Percentiles rank a stretch among this genome's conserved stretches.
Evolutionary conservation across 2,797 vertebrate genomes (phyloP).

Genomic region (Denticeps clupeoides): DNA sequence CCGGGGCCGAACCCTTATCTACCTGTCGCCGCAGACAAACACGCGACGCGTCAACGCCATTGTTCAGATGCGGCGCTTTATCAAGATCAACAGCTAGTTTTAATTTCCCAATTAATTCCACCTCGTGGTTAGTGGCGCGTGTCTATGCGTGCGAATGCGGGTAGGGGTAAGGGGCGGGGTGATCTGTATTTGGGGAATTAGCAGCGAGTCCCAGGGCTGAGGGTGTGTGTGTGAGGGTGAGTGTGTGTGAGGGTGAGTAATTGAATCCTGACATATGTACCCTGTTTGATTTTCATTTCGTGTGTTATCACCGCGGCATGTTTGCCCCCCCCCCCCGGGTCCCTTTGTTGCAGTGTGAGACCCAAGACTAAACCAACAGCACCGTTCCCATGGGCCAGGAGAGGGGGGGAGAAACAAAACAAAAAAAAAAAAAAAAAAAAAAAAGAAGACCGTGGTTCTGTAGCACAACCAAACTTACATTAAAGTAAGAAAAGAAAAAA

Average conservation of each 20-base stretch:
- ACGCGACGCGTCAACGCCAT: background rate
- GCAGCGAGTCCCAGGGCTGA: conserved; percentile 9
- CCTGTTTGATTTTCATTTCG: conserved; percentile 55
- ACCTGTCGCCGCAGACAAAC: conserved; percentile 25
- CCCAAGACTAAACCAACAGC: conserved; percentile 53
- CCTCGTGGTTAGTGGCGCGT: too few relatives aligned
- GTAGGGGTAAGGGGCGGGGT: background rate
- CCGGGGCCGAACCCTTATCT: conserved; percentile 12
- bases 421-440: background rate
- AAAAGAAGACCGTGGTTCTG: too few relatives aligned
- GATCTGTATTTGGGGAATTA: conserved; percentile 28
- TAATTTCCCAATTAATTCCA: conserved; percentile 34
- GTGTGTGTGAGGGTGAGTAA: conserved; percentile 42
- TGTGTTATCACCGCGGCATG: conserved; percentile 43
- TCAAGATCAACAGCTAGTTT: conserved; percentile 23
- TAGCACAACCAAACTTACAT: too few relatives aligned
- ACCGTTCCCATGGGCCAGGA: conserved; percentile 44
- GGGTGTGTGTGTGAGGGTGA: too few relatives aligned
- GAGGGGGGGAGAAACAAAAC: conserved; percentile 24
- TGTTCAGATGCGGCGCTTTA: conserved; percentile 17
- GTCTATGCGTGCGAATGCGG: conserved; percentile 14
- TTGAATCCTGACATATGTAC: conserved; percentile 57
- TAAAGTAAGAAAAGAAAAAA: background rate
- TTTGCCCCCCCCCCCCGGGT: conserved; percentile 47
- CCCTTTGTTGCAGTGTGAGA: conserved; percentile 37